These are phyloP conservation scores for Pseudochromis fuscus DNA, from an alignment of 2,797 vertebrate species.

Conservation along the genomic window DNA sequence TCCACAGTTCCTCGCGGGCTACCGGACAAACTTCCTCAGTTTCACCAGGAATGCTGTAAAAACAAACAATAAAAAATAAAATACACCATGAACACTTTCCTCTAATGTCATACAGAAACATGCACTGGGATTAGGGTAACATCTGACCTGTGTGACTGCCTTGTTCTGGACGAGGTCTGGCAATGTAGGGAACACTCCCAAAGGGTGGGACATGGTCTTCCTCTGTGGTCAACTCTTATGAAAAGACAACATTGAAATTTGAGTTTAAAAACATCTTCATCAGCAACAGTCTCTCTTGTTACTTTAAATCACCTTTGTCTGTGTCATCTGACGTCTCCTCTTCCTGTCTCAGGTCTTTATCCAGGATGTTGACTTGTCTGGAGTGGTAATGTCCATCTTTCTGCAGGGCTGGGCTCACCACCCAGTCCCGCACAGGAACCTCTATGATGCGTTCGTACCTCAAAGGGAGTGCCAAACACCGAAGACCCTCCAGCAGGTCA, in stretches of 20 bases:
- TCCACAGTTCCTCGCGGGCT: conserved; percentile 13
- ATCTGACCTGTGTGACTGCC: conserved; percentile 89
- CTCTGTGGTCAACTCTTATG: conserved; percentile 47
- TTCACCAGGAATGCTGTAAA: conserved; percentile 93
- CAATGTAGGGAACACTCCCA: conserved; percentile 85
- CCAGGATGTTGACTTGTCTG: conserved; percentile 65
- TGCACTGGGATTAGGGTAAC: fast-evolving
- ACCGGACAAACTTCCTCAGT: conserved; percentile 86
- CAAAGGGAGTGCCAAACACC: conserved; percentile 82
- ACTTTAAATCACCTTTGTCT: conserved; percentile 64
- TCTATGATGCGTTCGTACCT: conserved; percentile 90
- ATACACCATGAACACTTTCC: not conserved
- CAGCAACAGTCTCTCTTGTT: fast-evolving
- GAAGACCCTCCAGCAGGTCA: conserved; percentile 90
- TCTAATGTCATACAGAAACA: not conserved
- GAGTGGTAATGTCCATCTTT: conserved; percentile 83
- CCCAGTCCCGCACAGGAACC: conserved; percentile 89
- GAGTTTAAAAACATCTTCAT: not conserved
- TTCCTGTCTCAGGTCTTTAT: conserved; percentile 44
- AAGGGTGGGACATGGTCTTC: conserved; percentile 58
- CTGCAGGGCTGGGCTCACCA: conserved; percentile 85
- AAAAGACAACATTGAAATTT: conserved; percentile 26
- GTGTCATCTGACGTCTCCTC: conserved; percentile 56
- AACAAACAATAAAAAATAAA: conserved; percentile 11
- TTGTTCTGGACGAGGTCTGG: conserved; percentile 88